Base-by-base conservation (phyloP, 64 coral and sea anemone species). In the Dendronephthya gigantea region DNA sequence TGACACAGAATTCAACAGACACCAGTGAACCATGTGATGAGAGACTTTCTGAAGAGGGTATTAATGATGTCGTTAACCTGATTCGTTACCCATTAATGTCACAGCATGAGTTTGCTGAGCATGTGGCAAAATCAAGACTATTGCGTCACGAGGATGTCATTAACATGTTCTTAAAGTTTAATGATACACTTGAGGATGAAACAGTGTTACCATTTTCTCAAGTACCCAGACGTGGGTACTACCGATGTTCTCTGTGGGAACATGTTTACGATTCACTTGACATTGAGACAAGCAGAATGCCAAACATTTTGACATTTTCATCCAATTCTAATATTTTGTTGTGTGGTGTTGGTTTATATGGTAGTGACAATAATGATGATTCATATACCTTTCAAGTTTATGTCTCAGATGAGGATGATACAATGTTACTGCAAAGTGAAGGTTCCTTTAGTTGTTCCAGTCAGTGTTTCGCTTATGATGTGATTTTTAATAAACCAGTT, bases 81-180 rank as follows among this genome's bases (percentile, higher is more conserved):
- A 58, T 90, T 47, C 83, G 89, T 15, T 90, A 85, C 27, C 89
- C 89, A 35, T 48, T 84, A 47, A 90, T 90, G 89, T 58, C 83
- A 1, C 83, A 85, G 33, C 35, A 66, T 13, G 89, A 90, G 34
- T 90, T 90, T 86, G 89, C 83, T 14, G 83, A 86, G 34, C 33
- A 90, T 27, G 89, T 90, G 17, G 83, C 89, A 49, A 84, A 85
- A 39, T 90, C 89, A 50, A 84, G 83, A 34, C 36, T 90, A 41
- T 38, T 90, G 28, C 32, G 36, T 36, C 72, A 79, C 37, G 72
- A 79, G 36, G 72, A 79, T 79, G 72, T 79, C 0, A 79, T 79
- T 19, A 79, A 79, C 22, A 79, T 79, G 72, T 79, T 79, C 32
- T 29, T 79, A 19, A 79, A 79, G 2, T 79, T 79, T 79, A 79